Conservation (phyloP, 2,113 vertebrate species). For the Ictalurus furcatus region DNA sequence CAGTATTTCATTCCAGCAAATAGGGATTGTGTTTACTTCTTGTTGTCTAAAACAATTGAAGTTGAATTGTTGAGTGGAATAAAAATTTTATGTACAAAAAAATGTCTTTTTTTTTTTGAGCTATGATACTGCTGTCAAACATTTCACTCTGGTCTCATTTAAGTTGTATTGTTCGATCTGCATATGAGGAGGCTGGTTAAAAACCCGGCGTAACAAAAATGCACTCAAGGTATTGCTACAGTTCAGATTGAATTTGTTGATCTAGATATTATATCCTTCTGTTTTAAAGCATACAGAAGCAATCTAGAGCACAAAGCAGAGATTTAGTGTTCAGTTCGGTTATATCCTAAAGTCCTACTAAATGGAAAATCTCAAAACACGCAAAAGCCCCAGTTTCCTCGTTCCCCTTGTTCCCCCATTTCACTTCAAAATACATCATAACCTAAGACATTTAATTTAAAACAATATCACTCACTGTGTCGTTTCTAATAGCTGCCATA, state of each 20-base stretch:
- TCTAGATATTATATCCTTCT: slow-evolving; percentile 17
- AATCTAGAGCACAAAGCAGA: slow-evolving; percentile 36
- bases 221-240: slow-evolving; percentile 55
- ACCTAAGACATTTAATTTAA: slow-evolving; percentile 31
- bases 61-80: slow-evolving; percentile 37
- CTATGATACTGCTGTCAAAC: neutral
- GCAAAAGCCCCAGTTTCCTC: neutral
- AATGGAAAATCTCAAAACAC: slow-evolving; percentile 38
- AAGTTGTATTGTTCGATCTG: neutral
- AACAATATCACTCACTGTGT: slow-evolving; percentile 23
- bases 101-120: neutral
- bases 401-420: neutral
- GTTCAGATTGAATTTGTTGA: slow-evolving; percentile 23
- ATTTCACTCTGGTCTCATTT: neutral
- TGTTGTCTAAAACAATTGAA: slow-evolving; percentile 3
- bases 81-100: slow-evolving; percentile 53
- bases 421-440: slow-evolving; percentile 38
- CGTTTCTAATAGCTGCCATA: slow-evolving; percentile 39
- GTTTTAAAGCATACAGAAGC: slow-evolving; percentile 10
- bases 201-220: slow-evolving; percentile 25
- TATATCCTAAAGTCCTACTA: slow-evolving; percentile 1
- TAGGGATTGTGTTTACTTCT: slow-evolving; percentile 31
- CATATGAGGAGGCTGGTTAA: slow-evolving; percentile 12
- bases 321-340: neutral
- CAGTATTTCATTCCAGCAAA: slow-evolving; percentile 49